A percentile compares a stretch with the other conserved stretches of the same genome.
Conservation (phyloP, 2,888 invertebrate species). For the Drosophila niveifrons region DNA sequence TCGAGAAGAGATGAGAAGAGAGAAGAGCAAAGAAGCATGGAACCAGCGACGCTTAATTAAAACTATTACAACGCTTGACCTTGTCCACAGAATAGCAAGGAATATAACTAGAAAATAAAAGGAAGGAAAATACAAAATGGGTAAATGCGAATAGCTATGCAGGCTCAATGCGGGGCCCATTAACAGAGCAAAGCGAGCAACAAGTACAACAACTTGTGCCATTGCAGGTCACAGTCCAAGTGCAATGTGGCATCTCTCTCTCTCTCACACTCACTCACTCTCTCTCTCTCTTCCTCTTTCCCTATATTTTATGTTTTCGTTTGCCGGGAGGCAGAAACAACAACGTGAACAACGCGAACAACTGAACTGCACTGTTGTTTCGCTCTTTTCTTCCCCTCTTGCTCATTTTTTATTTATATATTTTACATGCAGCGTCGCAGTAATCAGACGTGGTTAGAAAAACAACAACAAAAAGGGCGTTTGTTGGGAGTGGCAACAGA, state of each 20-base stretch:
- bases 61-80: conserved; percentile 64
- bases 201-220: conserved; percentile 21
- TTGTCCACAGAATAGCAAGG: conserved; percentile 29
- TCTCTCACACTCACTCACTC: conserved; percentile 27
- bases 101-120: conserved; percentile 15
- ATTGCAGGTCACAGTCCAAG: conserved; percentile 42
- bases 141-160: conserved; percentile 9
- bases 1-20: not conserved
- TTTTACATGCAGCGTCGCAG: conserved; percentile 20
- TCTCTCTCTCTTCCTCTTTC: not conserved
- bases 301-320: conserved; percentile 5
- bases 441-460: conserved; percentile 33
- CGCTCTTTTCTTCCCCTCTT: conserved; percentile 2
- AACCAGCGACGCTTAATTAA: conserved; percentile 52
- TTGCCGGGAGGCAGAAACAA: conserved; percentile 25
- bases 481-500: conserved; percentile 10
- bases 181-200: conserved; percentile 23
- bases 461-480: conserved; percentile 2
- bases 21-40: not conserved
- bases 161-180: conserved; percentile 21
- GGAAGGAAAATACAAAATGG: conserved; percentile 9
- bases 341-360: not conserved
- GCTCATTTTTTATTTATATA: conserved; percentile 27
- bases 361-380: conserved; percentile 1
- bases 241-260: conserved; percentile 31